Percentiles rank a stretch among this genome's conserved stretches.
phyloP scores from a whole-genome alignment of 2,888 invertebrate species.

The Pseudoips prasinana region DNA sequence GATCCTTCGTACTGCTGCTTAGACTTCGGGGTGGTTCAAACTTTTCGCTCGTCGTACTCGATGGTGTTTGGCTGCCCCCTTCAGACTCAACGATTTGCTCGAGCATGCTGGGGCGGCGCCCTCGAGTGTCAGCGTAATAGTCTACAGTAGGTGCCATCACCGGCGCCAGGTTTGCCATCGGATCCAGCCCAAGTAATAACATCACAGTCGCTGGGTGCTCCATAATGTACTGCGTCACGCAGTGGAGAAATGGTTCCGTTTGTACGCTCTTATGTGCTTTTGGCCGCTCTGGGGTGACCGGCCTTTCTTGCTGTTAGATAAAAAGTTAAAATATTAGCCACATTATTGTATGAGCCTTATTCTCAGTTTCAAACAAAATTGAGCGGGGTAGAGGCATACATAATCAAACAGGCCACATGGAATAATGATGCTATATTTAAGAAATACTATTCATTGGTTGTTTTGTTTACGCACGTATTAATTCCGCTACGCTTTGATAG shows the following conservation, averaged over 20 bases:
- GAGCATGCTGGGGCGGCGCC: constrained; percentile 65
- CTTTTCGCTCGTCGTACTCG: constrained; percentile 66
- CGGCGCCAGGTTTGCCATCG: constrained; percentile 71
- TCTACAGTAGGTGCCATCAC: constrained; percentile 69
- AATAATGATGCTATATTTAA: no score
- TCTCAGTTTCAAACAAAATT: no score
- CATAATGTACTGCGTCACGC: constrained; percentile 84
- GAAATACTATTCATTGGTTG: no score
- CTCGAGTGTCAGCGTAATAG: constrained; percentile 62
- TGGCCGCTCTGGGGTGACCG: constrained; percentile 63
- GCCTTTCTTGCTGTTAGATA: constrained; percentile 61
- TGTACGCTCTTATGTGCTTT: constrained; percentile 79
- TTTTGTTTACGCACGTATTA: no score
- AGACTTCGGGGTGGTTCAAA: constrained; percentile 55
- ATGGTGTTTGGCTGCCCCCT: constrained; percentile 69
- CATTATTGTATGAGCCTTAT: no score
- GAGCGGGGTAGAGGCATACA: no score
- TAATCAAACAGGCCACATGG: no score
- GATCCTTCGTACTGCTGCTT: constrained; percentile 57
- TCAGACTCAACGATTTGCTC: constrained; percentile 74
- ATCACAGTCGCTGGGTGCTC: constrained; percentile 88
- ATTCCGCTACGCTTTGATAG: no score
- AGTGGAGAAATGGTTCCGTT: constrained; percentile 83
- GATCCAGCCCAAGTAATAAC: constrained; percentile 87
- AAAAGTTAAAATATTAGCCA: constrained; percentile 2